A percentile compares a stretch with the other conserved stretches of the same genome.
phyloP scores from a whole-genome alignment of 2,888 invertebrate species.

The Drosophila ezoana region DNA sequence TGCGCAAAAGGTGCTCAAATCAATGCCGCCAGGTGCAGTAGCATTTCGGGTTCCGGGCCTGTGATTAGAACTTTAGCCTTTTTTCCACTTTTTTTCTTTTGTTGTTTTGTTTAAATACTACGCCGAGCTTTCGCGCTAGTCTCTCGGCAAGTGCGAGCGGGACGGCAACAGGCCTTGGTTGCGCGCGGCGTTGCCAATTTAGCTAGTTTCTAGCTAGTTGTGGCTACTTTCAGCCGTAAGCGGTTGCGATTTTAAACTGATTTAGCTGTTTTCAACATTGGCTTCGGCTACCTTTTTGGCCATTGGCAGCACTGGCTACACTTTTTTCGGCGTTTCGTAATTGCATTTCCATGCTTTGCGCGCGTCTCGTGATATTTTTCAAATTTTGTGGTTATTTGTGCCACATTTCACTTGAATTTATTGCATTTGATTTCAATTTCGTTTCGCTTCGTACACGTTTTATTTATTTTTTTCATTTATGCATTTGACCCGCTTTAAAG shows the following conservation, averaged over 20 bases:
- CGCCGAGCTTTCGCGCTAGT: constrained; percentile 62
- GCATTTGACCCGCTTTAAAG: constrained; percentile 76
- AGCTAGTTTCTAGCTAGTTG: no score
- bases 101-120: constrained; percentile 37
- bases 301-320: background rate
- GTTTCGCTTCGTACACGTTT: constrained; percentile 39
- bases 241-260: no score
- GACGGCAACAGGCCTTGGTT: constrained; percentile 46
- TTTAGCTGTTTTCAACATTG: no score
- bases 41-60: constrained; percentile 37
- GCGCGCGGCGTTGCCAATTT: no score
- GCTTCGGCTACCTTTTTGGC: no score
- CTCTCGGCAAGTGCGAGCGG: constrained; percentile 37
- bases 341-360: constrained; percentile 2
- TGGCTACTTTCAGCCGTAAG: no score
- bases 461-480: constrained; percentile 67
- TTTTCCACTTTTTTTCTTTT: constrained; percentile 2
- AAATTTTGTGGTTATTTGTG: background rate
- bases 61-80: constrained; percentile 37
- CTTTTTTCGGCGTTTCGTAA: constrained; percentile 5
- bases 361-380: background rate
- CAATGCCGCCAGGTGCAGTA: constrained; percentile 53
- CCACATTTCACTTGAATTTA: constrained; percentile 8
- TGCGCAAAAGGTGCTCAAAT: constrained; percentile 62
- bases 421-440: constrained; percentile 19